phyloP scores from a whole-genome alignment of 1,140 invertebrate species.

The Lethocerus indicus region DNA sequence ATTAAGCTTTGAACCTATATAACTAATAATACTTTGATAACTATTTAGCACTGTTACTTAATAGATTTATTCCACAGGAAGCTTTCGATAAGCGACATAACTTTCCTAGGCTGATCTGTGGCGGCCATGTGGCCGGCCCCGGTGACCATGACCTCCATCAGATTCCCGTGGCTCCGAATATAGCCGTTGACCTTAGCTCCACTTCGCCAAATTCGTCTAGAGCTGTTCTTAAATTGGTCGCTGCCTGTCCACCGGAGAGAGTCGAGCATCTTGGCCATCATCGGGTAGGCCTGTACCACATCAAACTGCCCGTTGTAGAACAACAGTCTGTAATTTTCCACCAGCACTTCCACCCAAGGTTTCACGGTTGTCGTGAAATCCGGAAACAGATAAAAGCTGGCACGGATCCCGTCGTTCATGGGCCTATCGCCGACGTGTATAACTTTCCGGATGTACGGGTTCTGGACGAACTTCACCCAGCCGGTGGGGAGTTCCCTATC shows the following conservation, averaged over 20 bases:
- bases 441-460: too few relatives aligned
- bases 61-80: not conserved
- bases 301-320: slow-evolving; percentile 64
- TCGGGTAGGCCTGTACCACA: slow-evolving; percentile 63
- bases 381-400: slow-evolving; percentile 45
- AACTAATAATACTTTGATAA: too few relatives aligned
- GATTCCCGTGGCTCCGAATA: slow-evolving; percentile 23
- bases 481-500: too few relatives aligned
- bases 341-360: slow-evolving; percentile 48
- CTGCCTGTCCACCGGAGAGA: slow-evolving; percentile 43
- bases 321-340: slow-evolving; percentile 45
- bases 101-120: not conserved
- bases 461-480: too few relatives aligned
- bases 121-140: not conserved
- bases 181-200: slow-evolving; percentile 13
- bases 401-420: slow-evolving; percentile 23
- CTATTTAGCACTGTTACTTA: too few relatives aligned
- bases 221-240: slow-evolving; percentile 41
- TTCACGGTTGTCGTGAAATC: slow-evolving; percentile 75
- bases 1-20: too few relatives aligned
- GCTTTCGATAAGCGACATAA: not conserved
- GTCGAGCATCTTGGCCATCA: slow-evolving; percentile 46
- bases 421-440: too few relatives aligned
- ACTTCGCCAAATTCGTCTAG: slow-evolving; percentile 22
- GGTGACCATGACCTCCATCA: slow-evolving; percentile 27